These are phyloP conservation scores for Ruditapes philippinarum DNA, from an alignment of 1,140 invertebrate species.

Conservation along the genomic window DNA sequence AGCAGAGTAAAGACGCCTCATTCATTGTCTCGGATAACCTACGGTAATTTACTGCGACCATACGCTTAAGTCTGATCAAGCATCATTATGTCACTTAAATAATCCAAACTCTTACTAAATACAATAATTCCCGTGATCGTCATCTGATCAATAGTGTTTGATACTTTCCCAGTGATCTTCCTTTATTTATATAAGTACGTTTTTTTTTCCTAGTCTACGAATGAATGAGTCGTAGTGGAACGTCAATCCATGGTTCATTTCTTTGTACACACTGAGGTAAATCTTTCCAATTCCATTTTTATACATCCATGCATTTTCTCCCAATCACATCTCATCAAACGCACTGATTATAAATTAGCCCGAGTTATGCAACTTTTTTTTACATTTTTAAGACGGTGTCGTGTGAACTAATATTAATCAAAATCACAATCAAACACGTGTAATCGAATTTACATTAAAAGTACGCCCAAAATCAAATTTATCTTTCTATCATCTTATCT, in stretches of 20 bases:
- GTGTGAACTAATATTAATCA: not conserved
- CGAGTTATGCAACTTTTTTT: not conserved
- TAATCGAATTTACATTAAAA: not conserved
- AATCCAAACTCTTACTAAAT: not conserved
- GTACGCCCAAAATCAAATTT: not conserved
- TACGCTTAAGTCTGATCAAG: constrained; percentile 15
- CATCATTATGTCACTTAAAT: constrained; percentile 4
- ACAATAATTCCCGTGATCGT: not conserved
- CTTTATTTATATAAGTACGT: not conserved
- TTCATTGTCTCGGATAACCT: constrained; percentile 18
- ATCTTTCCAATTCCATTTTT: not conserved
- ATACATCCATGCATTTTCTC: not conserved
- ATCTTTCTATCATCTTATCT: constrained; percentile 5
- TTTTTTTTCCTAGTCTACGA: not conserved
- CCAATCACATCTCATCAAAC: not conserved
- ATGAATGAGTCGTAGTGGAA: not conserved
- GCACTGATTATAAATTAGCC: not conserved
- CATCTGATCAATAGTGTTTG: not conserved
- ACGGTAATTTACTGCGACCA: not conserved
- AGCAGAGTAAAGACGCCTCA: not conserved
- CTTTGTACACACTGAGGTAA: not conserved
- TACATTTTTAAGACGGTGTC: not conserved
- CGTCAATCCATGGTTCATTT: not conserved
- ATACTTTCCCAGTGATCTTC: not conserved
- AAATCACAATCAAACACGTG: not conserved